A percentile compares a stretch with the other conserved stretches of the same genome.
phyloP scores from a whole-genome alignment of 2,888 invertebrate species.

The Lumbricus terrestris region DNA sequence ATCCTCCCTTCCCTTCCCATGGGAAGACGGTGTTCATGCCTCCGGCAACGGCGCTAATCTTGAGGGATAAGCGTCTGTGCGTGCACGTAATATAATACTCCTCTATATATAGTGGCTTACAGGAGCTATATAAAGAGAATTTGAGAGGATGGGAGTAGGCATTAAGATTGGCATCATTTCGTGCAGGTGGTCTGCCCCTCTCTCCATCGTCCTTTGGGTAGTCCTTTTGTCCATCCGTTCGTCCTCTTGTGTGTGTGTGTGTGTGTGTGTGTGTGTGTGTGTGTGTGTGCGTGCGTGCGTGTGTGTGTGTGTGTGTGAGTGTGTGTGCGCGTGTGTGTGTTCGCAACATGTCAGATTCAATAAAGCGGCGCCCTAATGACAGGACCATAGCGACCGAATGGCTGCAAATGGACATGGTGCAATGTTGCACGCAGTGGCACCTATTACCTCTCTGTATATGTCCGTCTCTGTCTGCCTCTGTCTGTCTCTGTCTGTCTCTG shows the following conservation, averaged over 20 bases:
- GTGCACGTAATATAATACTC: not conserved
- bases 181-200: not conserved
- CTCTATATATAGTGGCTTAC: no score
- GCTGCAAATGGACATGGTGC: no score
- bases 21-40: not conserved
- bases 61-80: not conserved
- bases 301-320: no score
- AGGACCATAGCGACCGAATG: no score
- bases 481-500: not conserved
- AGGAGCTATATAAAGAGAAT: slow-evolving; percentile 52
- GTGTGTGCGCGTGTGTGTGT: no score
- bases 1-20: not conserved
- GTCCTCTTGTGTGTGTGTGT: no score
- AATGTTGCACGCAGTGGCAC: no score
- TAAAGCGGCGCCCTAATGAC: no score
- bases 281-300: no score
- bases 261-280: no score
- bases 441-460: not conserved
- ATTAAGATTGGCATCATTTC: not conserved
- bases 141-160: slow-evolving; percentile 35
- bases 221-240: not conserved
- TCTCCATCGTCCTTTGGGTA: not conserved
- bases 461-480: not conserved
- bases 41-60: not conserved
- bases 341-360: no score